Evolutionary conservation across 2,113 vertebrate genomes (phyloP).

Genomic region (Salvelinus fontinalis): DNA sequence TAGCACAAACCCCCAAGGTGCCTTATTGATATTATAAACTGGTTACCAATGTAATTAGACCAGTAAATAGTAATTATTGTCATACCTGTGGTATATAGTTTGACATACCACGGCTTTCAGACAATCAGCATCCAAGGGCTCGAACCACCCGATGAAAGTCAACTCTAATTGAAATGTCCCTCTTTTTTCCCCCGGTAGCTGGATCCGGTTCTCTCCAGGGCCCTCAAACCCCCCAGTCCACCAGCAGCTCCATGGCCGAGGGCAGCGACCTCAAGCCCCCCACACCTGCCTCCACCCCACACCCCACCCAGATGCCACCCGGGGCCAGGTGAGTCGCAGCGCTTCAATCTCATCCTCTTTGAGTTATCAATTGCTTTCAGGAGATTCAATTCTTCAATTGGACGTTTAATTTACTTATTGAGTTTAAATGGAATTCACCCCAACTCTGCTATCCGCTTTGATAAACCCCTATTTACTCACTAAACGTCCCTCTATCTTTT

Average conservation of each 20-base stretch:
- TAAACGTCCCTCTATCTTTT: conserved; percentile 23
- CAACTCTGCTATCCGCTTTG: too few species aligned
- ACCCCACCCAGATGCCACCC: conserved; percentile 87
- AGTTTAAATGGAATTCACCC: too few species aligned
- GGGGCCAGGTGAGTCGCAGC: conserved; percentile 83
- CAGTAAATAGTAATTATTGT: too few species aligned
- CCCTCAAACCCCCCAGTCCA: conserved; percentile 98
- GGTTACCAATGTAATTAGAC: too few species aligned
- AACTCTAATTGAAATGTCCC: conserved; percentile 51
- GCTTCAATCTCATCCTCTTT: background rate
- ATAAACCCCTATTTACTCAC: too few species aligned
- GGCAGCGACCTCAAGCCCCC: conserved; percentile 96
- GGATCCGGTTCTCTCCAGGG: conserved; percentile 98
- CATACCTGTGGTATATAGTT: too few species aligned
- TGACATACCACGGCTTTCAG: too few species aligned
- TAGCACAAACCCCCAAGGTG: too few species aligned
- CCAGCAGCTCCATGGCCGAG: conserved; percentile 99
- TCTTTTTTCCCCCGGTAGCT: conserved; percentile 73
- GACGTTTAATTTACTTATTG: too few species aligned
- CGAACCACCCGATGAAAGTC: too few species aligned
- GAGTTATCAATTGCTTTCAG: background rate
- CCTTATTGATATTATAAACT: too few species aligned
- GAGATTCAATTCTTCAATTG: background rate
- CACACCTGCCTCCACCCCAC: conserved; percentile 95
- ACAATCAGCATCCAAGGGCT: too few species aligned